Base-by-base conservation (phyloP, 2,797 vertebrate genomes). In the Apogon hyalosoma region DNA sequence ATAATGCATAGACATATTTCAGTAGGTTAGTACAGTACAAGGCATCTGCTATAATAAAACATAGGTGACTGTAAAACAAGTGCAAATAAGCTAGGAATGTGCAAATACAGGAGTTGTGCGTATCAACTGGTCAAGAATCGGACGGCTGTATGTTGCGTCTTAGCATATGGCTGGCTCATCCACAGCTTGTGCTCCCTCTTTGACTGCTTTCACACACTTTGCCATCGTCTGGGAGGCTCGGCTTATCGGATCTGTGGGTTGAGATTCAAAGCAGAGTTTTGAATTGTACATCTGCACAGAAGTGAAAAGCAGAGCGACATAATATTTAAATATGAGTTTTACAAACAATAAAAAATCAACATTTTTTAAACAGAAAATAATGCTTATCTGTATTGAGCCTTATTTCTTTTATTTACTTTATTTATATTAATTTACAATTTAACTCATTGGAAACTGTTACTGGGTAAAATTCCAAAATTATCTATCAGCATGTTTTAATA, bases 151-250 rank as follows among this genome's bases (percentile, higher is more conserved):
- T 31, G 21, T 18, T 73, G 56, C 19, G 69, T 43, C 87, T 94
- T 83, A 96, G 88, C 96, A 96, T 90, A 95, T 94, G 73, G 94
- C 90, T 24, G 95, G 94, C 54, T 97, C 96, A 13, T 97, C 95
- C 69, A 96, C 92, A 52, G 95, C 95, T 73, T 95, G 92, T 50
- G 94, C 94, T 63, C 95, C 95, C 88, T 96, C 94, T 64, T 91
- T 95, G 75, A 96, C 95, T 61, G 95, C 96, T 91, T 96, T 97
- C 74, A 96, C 94, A 90, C 96, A 97, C 81, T 96, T 97, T 18
- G 95, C 96, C 96, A 96, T 96, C 48, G 96, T 96, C 90, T 96
- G 96, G 28, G 95, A 97, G 60, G 95, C 95, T 94, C 95, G 94
- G 80, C 95, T 96, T 85, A 97, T 96, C 6, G 95, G 92, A 94